phyloP scores from a whole-genome alignment of 1,140 invertebrate genomes.

The Heliconius melpomene region DNA sequence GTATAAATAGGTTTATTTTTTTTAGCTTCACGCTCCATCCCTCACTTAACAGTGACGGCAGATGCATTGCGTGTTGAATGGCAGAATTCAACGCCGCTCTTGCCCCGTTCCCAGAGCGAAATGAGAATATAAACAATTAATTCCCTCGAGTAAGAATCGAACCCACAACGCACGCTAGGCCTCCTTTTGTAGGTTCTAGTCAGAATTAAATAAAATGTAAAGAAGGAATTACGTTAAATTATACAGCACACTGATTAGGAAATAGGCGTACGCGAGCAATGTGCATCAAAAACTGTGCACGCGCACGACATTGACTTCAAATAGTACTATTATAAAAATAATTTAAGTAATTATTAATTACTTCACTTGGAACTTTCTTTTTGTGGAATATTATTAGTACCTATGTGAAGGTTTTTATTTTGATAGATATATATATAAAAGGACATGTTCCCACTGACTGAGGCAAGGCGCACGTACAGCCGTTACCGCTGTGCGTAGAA shows the following conservation, averaged over 20 bases:
- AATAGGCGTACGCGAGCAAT: neutral
- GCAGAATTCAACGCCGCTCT: neutral
- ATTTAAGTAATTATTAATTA: neutral
- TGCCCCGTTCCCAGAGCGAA: too few species aligned
- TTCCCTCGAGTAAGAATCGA: too few species aligned
- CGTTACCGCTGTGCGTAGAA: too few species aligned
- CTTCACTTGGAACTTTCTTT: neutral
- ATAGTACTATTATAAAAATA: neutral
- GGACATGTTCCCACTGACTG: too few species aligned
- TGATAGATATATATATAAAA: too few species aligned
- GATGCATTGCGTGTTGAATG: neutral
- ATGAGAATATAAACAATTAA: too few species aligned
- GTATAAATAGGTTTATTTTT: too few species aligned
- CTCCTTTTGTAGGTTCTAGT: too few species aligned
- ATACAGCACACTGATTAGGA: neutral
- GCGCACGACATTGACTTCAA: neutral
- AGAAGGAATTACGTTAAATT: conserved; percentile 5
- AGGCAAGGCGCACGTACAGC: too few species aligned
- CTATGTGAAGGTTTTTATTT: neutral
- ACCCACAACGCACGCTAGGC: too few species aligned
- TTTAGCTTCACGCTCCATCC: too few species aligned
- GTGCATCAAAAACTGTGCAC: neutral
- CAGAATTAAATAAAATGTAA: neutral
- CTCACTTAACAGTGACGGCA: too few species aligned
- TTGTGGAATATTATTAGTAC: neutral